Base-by-base conservation (phyloP, 2,113 vertebrate genomes). In the Falco punctatus region DNA sequence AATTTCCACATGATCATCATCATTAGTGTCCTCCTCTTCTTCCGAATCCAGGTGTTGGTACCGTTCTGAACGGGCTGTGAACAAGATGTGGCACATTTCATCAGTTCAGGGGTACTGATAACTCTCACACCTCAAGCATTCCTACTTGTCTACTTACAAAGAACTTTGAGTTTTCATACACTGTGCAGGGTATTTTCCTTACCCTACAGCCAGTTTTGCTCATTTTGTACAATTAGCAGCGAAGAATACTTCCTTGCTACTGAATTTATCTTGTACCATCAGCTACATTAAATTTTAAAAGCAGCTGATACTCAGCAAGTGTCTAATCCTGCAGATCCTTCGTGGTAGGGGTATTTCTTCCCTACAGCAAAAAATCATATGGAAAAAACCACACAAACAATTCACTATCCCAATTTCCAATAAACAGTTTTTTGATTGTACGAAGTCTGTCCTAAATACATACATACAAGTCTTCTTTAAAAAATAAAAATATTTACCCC, bases 1-100 rank as follows among this genome's bases (percentile, higher is more conserved):
- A 32, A 99, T 99, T 97, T 99, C 99, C 58, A 99, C 97, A 1
- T 98, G 99, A 82, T 99, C 99, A 4, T 99, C 99, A 61, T 99
- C 99, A 70, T 99, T 99, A 46, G 98, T 99, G 96, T 99, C 99
- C 32, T 99, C 99, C 59, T 99, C 99, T 2, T 99, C 99, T 86
- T 99, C 99, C 0, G 99, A 99, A 93, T 99, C 99, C 81, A 99
- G 19, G 57, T 99, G 99, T 44, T 99, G 99, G 97, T 99, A 99
- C 23, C 99, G 97, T 38, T 99, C 99, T 2, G 99, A 98, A 20
- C 99, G 99, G 81, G 99, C 99, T 99, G 96, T 54, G 90, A 88
- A 97, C 55, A 91, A 67, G 64, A 95, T 3, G 62, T 0, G 14
- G 81, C 74, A 95, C 40, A 81, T 64, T 66, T 40, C 62, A 78